Percentiles rank a stretch among this genome's conserved stretches.
phyloP scores from a whole-genome alignment of 2,888 invertebrate species.

The Neoascia interrupta region DNA sequence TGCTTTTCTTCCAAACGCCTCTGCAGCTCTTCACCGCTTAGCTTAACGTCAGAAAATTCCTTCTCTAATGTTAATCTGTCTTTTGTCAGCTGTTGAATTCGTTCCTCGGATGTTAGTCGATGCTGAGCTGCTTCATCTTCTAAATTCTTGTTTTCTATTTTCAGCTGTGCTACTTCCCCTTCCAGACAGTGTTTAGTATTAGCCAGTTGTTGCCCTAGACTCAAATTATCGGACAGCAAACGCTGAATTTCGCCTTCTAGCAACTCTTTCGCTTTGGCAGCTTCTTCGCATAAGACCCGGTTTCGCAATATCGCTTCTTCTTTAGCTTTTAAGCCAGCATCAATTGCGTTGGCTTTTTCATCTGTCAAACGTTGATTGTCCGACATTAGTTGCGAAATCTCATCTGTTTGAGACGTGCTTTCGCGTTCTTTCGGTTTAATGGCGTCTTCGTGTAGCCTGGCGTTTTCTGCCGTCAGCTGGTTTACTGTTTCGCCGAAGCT shows the following conservation, averaged over 20 bases:
- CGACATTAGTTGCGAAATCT: not conserved
- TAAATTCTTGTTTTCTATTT: not conserved
- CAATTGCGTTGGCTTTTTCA: not conserved
- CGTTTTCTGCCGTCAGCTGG: conserved; percentile 7
- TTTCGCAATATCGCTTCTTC: not conserved
- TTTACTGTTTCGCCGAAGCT: not conserved
- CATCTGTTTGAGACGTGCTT: too few relatives aligned
- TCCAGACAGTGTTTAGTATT: not conserved
- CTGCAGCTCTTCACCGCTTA: too few relatives aligned
- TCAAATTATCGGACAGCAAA: not conserved
- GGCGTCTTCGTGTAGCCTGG: conserved; percentile 11
- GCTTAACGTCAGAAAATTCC: too few relatives aligned
- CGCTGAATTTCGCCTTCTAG: not conserved
- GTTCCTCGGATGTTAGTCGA: not conserved
- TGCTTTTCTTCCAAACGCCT: not conserved
- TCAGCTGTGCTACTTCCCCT: not conserved
- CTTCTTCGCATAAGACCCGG: not conserved
- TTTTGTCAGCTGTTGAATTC: not conserved
- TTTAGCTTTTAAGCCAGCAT: not conserved
- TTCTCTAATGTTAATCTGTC: not conserved
- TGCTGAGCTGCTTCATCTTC: conserved; percentile 6
- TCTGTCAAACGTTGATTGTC: conserved; percentile 6
- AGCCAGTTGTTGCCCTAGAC: not conserved
- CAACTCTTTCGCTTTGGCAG: not conserved
- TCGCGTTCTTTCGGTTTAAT: too few relatives aligned